These are phyloP conservation scores for Pygoscelis antarcticus DNA, from an alignment of 2,113 vertebrate species.

Conservation along the genomic window DNA sequence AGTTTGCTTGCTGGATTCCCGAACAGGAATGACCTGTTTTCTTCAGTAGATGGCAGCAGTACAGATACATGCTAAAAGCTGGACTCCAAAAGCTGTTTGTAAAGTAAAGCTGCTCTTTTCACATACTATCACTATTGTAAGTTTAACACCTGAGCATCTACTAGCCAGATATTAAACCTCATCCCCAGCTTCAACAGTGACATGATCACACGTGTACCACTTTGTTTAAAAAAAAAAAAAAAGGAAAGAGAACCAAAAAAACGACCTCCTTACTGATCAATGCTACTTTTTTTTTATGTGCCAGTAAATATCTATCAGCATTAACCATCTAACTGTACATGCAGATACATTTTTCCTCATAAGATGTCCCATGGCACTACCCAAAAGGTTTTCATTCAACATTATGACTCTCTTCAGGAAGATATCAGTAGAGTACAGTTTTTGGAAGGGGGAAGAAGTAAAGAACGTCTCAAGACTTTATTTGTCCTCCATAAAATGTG, in stretches of 20 bases:
- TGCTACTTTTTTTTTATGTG: neutral
- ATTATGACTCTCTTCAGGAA: neutral
- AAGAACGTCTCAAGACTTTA: neutral
- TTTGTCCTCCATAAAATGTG: neutral
- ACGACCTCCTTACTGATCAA: neutral
- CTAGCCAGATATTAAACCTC: neutral
- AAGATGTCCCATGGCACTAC: neutral
- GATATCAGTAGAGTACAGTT: neutral
- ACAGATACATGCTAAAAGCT: neutral
- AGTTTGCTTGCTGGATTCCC: neutral
- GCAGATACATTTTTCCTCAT: neutral
- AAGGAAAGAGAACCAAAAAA: neutral
- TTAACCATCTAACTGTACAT: neutral
- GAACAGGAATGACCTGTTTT: neutral
- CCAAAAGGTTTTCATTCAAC: neutral
- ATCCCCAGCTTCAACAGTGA: neutral
- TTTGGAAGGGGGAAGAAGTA: neutral
- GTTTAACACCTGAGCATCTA: neutral
- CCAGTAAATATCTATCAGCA: neutral
- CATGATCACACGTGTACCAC: accelerated
- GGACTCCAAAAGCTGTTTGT: neutral
- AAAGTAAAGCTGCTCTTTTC: neutral
- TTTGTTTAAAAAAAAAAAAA: neutral
- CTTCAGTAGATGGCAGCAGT: constrained; percentile 24
- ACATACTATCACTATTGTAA: accelerated